Conservation (phyloP, 2,797 vertebrate genomes). For the Microctenopoma lineatum region DNA sequence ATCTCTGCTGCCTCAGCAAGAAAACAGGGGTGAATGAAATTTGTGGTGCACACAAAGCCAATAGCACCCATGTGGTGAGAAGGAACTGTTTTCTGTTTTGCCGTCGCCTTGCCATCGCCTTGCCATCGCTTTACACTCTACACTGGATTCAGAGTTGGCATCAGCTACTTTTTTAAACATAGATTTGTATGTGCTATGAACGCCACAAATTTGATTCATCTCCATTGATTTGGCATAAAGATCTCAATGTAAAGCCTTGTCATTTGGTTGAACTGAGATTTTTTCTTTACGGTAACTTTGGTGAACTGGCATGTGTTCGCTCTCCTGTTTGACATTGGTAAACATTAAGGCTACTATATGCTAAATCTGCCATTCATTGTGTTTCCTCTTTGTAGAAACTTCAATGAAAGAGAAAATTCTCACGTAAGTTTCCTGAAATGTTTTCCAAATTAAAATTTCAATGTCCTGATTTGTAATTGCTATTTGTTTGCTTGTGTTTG, state of each 20-base stretch:
- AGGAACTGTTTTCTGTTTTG: neutral
- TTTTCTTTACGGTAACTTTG: neutral
- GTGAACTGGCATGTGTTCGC: neutral
- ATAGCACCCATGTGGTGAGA: too few relatives aligned
- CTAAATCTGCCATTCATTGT: slow-evolving; percentile 1
- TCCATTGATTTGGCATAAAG: neutral
- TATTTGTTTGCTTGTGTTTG: slow-evolving; percentile 1
- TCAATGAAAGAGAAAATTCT: slow-evolving; percentile 72
- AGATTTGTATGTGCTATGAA: neutral
- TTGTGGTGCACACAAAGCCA: neutral
- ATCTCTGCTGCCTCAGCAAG: neutral
- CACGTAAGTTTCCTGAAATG: slow-evolving; percentile 57
- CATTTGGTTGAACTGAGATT: neutral
- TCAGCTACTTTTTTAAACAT: neutral
- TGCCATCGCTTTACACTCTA: too few relatives aligned
- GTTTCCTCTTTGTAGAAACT: slow-evolving; percentile 37
- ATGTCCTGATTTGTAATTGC: neutral
- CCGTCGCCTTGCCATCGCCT: too few relatives aligned
- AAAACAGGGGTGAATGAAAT: neutral
- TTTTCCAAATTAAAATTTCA: neutral
- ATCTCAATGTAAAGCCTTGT: neutral
- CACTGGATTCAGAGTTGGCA: neutral
- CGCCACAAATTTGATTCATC: neutral
- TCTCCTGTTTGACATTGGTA: neutral
- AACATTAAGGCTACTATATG: neutral